Evolutionary conservation across 2,888 invertebrate genomes (phyloP).

Genomic region (Dynastes hyllus): DNA sequence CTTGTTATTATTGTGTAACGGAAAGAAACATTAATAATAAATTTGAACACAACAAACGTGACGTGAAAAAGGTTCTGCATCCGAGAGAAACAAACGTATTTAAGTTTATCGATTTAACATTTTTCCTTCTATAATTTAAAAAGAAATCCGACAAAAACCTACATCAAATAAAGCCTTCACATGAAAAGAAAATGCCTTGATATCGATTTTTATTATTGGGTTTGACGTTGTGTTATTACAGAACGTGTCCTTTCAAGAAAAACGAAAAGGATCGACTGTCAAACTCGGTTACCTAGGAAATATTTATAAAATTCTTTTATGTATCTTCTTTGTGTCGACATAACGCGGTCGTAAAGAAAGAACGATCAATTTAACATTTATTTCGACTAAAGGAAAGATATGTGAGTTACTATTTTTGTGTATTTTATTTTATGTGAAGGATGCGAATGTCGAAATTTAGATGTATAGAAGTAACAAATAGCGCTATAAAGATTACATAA

Average conservation of each 20-base stretch:
- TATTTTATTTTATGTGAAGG: not conserved
- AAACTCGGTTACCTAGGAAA: constrained; percentile 28
- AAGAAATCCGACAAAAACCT: constrained; percentile 16
- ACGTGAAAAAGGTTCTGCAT: not conserved
- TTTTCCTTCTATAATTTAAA: not conserved
- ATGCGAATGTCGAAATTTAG: not conserved
- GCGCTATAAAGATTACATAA: no score
- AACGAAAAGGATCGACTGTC: constrained; percentile 34
- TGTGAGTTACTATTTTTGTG: constrained; percentile 12
- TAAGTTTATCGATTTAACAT: constrained; percentile 16
- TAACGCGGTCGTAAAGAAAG: constrained; percentile 21
- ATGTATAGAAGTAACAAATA: no score
- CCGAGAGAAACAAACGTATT: not conserved
- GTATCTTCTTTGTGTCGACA: not conserved
- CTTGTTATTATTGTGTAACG: not conserved
- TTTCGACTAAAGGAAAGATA: not conserved
- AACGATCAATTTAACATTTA: constrained; percentile 39
- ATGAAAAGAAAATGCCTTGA: constrained; percentile 5
- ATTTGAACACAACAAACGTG: not conserved
- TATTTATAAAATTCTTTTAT: constrained; percentile 38
- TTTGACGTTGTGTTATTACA: constrained; percentile 25
- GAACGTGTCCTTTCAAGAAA: not conserved
- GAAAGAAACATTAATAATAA: not conserved
- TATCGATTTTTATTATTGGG: constrained; percentile 30
- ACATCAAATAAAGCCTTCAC: constrained; percentile 8